phyloP scores from a whole-genome alignment of 2,888 invertebrate species.

The Lordiphosa andalusiaca region DNA sequence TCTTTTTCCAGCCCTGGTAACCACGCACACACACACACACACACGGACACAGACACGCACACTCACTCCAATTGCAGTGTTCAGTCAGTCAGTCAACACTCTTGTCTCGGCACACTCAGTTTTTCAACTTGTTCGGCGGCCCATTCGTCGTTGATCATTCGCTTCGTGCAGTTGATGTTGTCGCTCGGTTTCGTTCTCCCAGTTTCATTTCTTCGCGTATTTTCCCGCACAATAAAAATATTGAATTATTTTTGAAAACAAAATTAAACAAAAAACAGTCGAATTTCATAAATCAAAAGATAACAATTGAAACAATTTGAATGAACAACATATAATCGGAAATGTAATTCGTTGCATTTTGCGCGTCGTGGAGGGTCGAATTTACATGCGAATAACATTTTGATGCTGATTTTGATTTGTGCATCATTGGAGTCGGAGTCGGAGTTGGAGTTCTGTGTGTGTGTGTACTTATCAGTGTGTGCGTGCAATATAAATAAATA shows the following conservation, averaged over 20 bases:
- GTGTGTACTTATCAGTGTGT: slow-evolving; percentile 27
- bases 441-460: slow-evolving; percentile 1
- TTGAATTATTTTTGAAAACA: background rate
- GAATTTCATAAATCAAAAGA: slow-evolving; percentile 19
- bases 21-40: slow-evolving; percentile 10
- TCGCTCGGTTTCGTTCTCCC: slow-evolving; percentile 14
- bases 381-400: slow-evolving; percentile 50
- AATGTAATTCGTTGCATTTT: slow-evolving; percentile 23
- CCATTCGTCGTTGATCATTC: slow-evolving; percentile 62
- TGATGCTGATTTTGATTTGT: slow-evolving; percentile 56
- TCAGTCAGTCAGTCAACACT: slow-evolving; percentile 24
- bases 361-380: slow-evolving; percentile 36
- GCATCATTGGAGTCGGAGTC: slow-evolving; percentile 4
- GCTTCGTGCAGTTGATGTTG: slow-evolving; percentile 51
- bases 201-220: slow-evolving; percentile 28
- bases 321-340: slow-evolving; percentile 16
- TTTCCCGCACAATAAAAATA: slow-evolving; percentile 24
- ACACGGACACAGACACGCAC: no score
- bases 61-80: slow-evolving; percentile 10
- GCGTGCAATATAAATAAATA: slow-evolving; percentile 63
- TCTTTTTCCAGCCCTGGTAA: slow-evolving; percentile 13
- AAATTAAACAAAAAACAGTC: slow-evolving; percentile 6
- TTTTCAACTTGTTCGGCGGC: slow-evolving; percentile 38
- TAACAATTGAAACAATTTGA: slow-evolving; percentile 19
- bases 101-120: slow-evolving; percentile 17